Evolutionary conservation across 2,113 vertebrate species (phyloP).

Genomic region (Marcusenius ussheri): DNA sequence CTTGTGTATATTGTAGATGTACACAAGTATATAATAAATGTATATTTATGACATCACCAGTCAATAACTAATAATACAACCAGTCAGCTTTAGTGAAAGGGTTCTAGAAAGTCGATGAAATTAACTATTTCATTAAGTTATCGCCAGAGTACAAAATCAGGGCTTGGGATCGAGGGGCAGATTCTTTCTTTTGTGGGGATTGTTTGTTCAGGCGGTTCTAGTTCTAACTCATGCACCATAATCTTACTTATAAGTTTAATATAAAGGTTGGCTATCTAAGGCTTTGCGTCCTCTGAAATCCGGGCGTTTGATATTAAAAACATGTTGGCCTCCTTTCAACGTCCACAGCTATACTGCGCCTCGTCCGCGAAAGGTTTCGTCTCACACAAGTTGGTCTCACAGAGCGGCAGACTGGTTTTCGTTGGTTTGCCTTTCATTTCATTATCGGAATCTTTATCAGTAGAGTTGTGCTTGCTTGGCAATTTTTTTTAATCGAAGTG

Average conservation of each 20-base stretch:
- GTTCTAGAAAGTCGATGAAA: background rate
- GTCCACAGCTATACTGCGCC: background rate
- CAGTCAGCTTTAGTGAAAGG: background rate
- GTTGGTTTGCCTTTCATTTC: background rate
- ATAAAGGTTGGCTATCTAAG: background rate
- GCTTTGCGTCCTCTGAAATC: background rate
- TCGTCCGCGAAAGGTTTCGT: background rate
- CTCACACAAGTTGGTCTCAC: background rate
- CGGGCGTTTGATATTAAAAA: background rate
- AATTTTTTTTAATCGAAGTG: background rate
- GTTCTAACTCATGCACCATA: background rate
- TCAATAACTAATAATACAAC: background rate
- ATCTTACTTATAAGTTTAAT: background rate
- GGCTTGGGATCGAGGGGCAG: background rate
- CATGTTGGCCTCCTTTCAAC: background rate
- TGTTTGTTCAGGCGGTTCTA: background rate
- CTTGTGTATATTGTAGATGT: no score
- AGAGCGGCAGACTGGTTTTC: background rate
- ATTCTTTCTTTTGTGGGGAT: background rate
- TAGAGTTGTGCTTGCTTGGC: background rate
- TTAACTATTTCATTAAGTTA: background rate
- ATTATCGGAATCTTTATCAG: background rate
- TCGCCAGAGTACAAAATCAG: background rate
- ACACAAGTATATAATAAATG: background rate
- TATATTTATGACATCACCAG: background rate